These are phyloP conservation scores for Caenorhabditis sp. DNA, from an alignment of 2,888 invertebrate species.

Conservation along the genomic window DNA sequence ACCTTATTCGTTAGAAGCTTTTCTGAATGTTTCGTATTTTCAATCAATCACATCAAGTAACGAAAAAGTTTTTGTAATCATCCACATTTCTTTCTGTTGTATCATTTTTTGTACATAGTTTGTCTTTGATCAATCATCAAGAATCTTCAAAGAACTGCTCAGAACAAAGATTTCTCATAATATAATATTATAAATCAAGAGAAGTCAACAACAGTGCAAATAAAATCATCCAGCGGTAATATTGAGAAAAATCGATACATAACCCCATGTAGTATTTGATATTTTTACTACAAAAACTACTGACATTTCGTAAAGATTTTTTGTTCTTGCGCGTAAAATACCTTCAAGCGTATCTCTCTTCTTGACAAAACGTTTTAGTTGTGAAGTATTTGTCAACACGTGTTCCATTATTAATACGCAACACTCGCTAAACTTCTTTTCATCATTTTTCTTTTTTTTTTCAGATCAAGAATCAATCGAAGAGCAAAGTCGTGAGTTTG, in stretches of 20 bases:
- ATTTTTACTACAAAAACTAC: constrained; percentile 12
- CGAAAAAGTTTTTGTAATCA: too few species aligned
- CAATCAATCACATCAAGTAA: too few species aligned
- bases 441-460: constrained; percentile 14
- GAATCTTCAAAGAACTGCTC: background rate
- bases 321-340: background rate
- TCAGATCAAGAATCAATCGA: constrained; percentile 3
- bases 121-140: background rate
- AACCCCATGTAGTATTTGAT: background rate
- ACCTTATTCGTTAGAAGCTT: too few species aligned
- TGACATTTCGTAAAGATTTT: background rate
- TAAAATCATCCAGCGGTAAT: background rate
- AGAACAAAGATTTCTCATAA: background rate
- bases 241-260: background rate
- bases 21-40: too few species aligned
- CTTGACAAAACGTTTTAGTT: constrained; percentile 3
- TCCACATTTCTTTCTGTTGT: background rate
- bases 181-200: background rate
- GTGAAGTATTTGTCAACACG: constrained; percentile 46
- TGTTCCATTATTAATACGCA: constrained; percentile 18
- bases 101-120: too few species aligned
- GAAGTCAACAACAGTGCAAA: background rate
- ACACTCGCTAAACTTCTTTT: constrained; percentile 12
- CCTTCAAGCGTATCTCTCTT: background rate
- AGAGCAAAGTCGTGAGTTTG: constrained; percentile 21